Conservation (phyloP, 1,140 invertebrate species). For the Melitaea cinxia region DNA sequence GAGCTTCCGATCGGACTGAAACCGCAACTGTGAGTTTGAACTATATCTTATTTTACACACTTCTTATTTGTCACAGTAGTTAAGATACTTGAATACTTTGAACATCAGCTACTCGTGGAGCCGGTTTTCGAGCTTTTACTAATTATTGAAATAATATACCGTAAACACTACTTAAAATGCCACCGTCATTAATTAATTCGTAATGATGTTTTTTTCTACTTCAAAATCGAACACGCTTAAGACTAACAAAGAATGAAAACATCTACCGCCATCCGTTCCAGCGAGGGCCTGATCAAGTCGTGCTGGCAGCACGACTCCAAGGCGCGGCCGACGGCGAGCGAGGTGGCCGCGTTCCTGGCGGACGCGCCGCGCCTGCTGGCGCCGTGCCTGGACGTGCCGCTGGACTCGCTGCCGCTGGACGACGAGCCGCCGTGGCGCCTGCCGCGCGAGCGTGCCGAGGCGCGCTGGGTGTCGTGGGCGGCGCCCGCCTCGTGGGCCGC, state of each 20-base stretch:
- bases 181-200: too few relatives aligned
- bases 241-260: background rate
- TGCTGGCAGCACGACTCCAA: constrained; percentile 89
- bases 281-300: constrained; percentile 87
- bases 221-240: too few relatives aligned
- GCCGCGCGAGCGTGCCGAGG: constrained; percentile 46
- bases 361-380: constrained; percentile 88
- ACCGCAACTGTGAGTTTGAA: constrained; percentile 87
- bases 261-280: constrained; percentile 48
- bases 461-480: constrained; percentile 64
- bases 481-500: constrained; percentile 58
- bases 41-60: background rate
- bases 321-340: constrained; percentile 87
- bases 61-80: too few relatives aligned
- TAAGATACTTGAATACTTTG: too few relatives aligned
- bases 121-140: too few relatives aligned
- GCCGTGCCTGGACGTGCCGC: constrained; percentile 90
- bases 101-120: too few relatives aligned
- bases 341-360: constrained; percentile 90
- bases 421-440: constrained; percentile 46
- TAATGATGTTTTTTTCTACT: too few relatives aligned
- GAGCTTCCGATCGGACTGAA: constrained; percentile 88
- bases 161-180: too few relatives aligned
- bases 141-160: too few relatives aligned
- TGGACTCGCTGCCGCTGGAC: constrained; percentile 62